These are phyloP conservation scores for Apteryx owenii DNA, from an alignment of 2,113 vertebrate genomes.

Conservation along the genomic window DNA sequence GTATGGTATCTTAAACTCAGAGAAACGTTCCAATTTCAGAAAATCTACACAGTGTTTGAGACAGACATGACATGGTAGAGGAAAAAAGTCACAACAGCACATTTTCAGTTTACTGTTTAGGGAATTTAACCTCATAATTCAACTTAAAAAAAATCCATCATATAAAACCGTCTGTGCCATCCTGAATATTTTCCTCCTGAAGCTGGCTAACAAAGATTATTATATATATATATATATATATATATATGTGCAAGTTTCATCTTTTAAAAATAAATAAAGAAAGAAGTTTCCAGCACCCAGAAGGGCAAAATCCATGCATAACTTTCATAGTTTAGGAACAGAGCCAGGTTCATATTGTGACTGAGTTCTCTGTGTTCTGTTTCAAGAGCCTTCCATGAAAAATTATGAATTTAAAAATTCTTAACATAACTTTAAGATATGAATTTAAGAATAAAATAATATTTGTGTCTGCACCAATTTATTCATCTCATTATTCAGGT, in stretches of 20 bases:
- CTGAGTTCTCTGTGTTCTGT: neutral
- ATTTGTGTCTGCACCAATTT: neutral
- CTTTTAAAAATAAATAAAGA: conserved; percentile 19
- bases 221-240: no score
- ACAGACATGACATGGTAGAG: neutral
- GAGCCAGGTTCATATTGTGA: neutral
- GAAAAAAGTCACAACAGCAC: neutral
- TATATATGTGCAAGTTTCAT: no score
- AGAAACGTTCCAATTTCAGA: neutral
- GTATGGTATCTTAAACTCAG: neutral
- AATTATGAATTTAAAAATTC: neutral
- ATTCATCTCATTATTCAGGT: neutral
- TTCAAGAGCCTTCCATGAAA: neutral
- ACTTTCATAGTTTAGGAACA: neutral
- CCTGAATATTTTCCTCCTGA: conserved; percentile 25
- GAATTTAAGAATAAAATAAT: neutral
- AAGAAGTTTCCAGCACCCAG: neutral
- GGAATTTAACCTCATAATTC: neutral
- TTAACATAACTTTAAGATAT: neutral
- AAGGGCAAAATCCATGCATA: conserved; percentile 23
- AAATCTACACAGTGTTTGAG: neutral
- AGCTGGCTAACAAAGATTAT: neutral
- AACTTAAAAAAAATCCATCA: neutral
- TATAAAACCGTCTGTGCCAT: neutral
- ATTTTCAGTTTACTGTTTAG: neutral